These are phyloP conservation scores for Rutilus rutilus DNA, from an alignment of 2,113 vertebrate genomes.

Conservation along the genomic window DNA sequence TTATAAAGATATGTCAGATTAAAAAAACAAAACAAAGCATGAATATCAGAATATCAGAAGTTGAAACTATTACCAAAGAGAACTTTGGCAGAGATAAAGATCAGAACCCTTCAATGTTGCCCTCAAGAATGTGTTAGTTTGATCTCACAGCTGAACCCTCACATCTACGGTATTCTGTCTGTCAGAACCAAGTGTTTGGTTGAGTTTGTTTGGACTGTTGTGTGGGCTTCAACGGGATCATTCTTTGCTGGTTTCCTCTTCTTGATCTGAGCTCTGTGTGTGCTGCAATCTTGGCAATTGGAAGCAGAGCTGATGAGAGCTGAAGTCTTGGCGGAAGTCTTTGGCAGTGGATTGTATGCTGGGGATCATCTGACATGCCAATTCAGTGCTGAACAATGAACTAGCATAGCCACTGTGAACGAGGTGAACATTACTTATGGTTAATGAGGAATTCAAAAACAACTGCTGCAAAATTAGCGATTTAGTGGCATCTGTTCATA, in stretches of 20 bases:
- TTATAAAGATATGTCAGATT: no score
- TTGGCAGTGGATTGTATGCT: slow-evolving; percentile 16
- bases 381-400: slow-evolving; percentile 32
- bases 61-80: background rate
- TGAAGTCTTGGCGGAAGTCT: slow-evolving; percentile 45
- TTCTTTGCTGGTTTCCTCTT: background rate
- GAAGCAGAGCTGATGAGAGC: slow-evolving; percentile 49
- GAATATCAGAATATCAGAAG: slow-evolving; percentile 8
- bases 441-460: slow-evolving; percentile 38
- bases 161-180: slow-evolving; percentile 19
- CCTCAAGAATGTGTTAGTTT: slow-evolving; percentile 7
- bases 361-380: slow-evolving; percentile 30
- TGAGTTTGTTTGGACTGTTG: background rate
- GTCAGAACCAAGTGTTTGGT: slow-evolving; percentile 3
- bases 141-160: background rate
- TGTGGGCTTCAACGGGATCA: slow-evolving; percentile 35
- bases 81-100: background rate
- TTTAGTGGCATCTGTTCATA: background rate
- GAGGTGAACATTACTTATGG: slow-evolving; percentile 26
- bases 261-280: slow-evolving; percentile 23
- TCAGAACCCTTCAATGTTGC: background rate
- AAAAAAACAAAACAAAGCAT: background rate
- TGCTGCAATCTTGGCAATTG: slow-evolving; percentile 29
- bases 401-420: background rate
- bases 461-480: background rate